Evolutionary conservation across 30 jellyfish, hydroid and myxozoan species (phyloP), one percentile per base, ranked within the genome.

Genomic region (Rhopilema esculentum): DNA sequence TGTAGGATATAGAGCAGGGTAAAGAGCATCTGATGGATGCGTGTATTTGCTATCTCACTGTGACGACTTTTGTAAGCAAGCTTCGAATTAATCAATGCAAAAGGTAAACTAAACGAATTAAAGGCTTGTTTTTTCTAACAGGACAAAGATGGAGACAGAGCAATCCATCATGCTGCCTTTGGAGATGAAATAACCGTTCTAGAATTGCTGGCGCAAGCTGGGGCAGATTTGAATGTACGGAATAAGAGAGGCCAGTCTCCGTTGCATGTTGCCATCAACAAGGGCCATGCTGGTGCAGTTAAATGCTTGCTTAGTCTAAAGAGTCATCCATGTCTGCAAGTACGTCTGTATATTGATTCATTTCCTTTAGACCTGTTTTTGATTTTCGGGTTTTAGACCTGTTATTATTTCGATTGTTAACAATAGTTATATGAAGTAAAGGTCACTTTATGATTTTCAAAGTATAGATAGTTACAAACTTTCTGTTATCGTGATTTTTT

Each of bases 121-220:
- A n/a, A n/a, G n/a, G n/a, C 2, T 31, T 65, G 30, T 22, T 17
- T 71, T n/a, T 84, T 28, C 32, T 66, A 15, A 18, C 18, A 92
- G 97, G 98, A 93, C 61, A 87, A 87, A 64, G 98, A 93, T 79
- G 98, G 98, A 48, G 98, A 93, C 89, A 65, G 95, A 66, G 98
- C 98, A 22, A 71, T 82, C 29, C 98, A 93, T 68, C 98, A 93
- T 68, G 98, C 98, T 0, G 87, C 98, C 1, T 93, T 93, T 75
- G 86, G 97, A 16, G 98, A 93, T 62, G 93, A 88, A 62, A 83
- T 94, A 69, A 48, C 83, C 18, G 91, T 86, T 50, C 25, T 94
- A 40, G 89, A 85, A 4, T 27, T 94, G 50, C 83, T 94, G 25
- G 79, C 28, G 9, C 90, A 82, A 68, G 97, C 97, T 1, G 92